Evolutionary conservation across 2,797 vertebrate genomes (phyloP).

Genomic region (Protonibea diacanthus): DNA sequence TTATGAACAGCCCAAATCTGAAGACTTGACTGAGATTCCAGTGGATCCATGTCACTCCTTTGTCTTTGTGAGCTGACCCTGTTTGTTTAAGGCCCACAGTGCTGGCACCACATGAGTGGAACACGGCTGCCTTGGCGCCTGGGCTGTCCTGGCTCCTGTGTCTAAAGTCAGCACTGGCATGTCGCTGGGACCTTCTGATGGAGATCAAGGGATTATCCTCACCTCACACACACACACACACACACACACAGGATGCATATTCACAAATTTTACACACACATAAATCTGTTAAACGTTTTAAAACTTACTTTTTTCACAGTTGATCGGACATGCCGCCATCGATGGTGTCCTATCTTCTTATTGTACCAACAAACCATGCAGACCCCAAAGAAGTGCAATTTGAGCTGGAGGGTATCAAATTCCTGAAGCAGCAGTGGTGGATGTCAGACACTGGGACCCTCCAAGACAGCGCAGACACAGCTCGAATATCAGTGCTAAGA

Average conservation of each 20-base stretch:
- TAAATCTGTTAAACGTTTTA: constrained; percentile 12
- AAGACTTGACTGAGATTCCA: constrained; percentile 58
- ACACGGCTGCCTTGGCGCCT: constrained; percentile 69
- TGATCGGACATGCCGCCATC: constrained; percentile 1
- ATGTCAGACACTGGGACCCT: constrained; percentile 17
- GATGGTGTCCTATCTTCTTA: constrained; percentile 23
- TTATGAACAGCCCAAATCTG: constrained; percentile 65
- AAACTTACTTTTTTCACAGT: background rate
- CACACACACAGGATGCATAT: constrained; percentile 8
- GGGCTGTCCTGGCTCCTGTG: constrained; percentile 63
- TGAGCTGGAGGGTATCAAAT: constrained; percentile 54
- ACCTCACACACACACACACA: constrained; percentile 28
- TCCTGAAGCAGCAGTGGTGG: constrained; percentile 55
- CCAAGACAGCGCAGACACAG: constrained; percentile 19
- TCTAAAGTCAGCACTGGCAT: constrained; percentile 81
- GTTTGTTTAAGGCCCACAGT: constrained; percentile 78
- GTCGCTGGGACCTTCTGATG: constrained; percentile 72
- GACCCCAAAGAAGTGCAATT: constrained; percentile 41
- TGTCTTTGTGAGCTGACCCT: constrained; percentile 81
- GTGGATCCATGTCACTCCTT: constrained; percentile 69
- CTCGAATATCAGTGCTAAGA: constrained; percentile 43
- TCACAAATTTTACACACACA: constrained; percentile 22
- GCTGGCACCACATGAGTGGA: constrained; percentile 78
- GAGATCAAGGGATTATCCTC: constrained; percentile 74
- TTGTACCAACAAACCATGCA: constrained; percentile 26